Evolutionary conservation across 2,113 vertebrate species (phyloP), one percentile per base, ranked within the genome.

Genomic region (Varanus komodoensis): DNA sequence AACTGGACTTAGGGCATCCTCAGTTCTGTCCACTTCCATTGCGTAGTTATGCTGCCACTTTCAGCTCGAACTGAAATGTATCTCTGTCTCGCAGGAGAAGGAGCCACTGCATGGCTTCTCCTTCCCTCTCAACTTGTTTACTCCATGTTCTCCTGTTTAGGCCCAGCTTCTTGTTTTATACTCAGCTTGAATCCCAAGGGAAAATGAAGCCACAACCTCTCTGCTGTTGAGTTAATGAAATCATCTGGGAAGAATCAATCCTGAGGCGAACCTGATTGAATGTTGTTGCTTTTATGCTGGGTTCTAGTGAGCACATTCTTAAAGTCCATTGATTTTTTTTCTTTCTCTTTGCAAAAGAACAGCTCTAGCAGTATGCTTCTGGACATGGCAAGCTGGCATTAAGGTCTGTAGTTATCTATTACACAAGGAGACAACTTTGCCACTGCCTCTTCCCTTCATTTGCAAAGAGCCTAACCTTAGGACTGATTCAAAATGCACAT

Each of bases 161-260:
- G 89, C 89, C 92, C 94, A 85, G 86, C 95, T 94, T 94, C 90
- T 91, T 91, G 71, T 88, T 94, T 94, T 89, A 93, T 91, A 87
- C 84, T 12, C 11, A 82, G 80, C 80, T 64, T 91, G 64, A 94
- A 90, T 91, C 90, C 92, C 93, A 84, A 89, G 88, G 92, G 94
- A 92, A 92, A 94, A 92, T 25, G 82, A 81, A 96, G 89, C 84
- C 89, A 86, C 91, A 94, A 23, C 92, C 44, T 38, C 27, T 34
- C 44, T 90, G 79, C 91, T 90, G 90, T 89, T 92, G 91, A 93
- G 23, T 57, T 91, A 91, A 94, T 94, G 87, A 92, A 96, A 93
- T 12, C 90, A 94, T 94, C 93, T 91, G 64, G 84, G 71, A 84
- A 93, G 93, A 95, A 95, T 93, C 94, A 93, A 44, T 90, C 91